Percentiles rank a stretch among this genome's conserved stretches.
Evolutionary conservation across 2,888 invertebrate species (phyloP).

Genomic region (Helleia helle): DNA sequence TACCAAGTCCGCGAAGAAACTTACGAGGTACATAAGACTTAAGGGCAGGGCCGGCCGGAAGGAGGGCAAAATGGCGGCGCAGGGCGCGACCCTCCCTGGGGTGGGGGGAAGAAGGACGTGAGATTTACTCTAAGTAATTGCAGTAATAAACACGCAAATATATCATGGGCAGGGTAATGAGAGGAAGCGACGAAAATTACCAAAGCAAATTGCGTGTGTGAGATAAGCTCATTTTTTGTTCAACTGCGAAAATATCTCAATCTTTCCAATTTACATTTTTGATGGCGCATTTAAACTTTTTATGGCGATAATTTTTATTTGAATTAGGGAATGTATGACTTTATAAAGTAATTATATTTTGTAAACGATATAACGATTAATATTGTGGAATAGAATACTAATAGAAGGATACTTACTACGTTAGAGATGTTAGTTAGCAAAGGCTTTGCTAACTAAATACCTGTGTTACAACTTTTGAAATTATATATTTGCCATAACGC

Average conservation of each 20-base stretch:
- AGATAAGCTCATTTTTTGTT: slow-evolving; percentile 65
- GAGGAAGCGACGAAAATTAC: slow-evolving; percentile 70
- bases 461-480: too few species aligned
- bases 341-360: too few species aligned
- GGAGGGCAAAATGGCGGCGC: slow-evolving; percentile 66
- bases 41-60: slow-evolving; percentile 71
- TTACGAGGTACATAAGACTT: slow-evolving; percentile 73
- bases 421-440: too few species aligned
- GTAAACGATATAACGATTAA: too few species aligned
- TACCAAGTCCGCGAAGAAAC: slow-evolving; percentile 72
- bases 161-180: slow-evolving; percentile 71
- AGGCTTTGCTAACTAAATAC: too few species aligned
- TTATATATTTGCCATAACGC: too few species aligned
- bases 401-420: too few species aligned
- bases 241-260: slow-evolving; percentile 21
- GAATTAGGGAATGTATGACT: too few species aligned
- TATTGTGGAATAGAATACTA: too few species aligned
- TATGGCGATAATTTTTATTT: slow-evolving; percentile 16
- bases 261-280: slow-evolving; percentile 10
- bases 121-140: slow-evolving; percentile 76
- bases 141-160: slow-evolving; percentile 75
- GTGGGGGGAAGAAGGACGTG: slow-evolving; percentile 67
- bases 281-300: slow-evolving; percentile 31
- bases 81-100: slow-evolving; percentile 63
- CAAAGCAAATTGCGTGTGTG: slow-evolving; percentile 72